Conservation (phyloP, 2,113 vertebrate genomes). For the Myiozetetes cayanensis region DNA sequence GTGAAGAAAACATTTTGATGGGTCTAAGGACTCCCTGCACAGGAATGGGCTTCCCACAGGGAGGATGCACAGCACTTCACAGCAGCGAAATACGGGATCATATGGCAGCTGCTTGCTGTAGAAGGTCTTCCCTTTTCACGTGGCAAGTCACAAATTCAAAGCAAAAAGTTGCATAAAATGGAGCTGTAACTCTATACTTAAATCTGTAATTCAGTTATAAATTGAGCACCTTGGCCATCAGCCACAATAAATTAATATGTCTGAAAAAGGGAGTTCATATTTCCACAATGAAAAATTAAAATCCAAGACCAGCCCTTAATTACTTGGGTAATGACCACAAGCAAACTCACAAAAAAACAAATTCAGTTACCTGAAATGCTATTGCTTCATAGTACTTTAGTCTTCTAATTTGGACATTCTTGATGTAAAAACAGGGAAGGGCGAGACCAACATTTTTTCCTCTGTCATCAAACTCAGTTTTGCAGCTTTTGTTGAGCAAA, state of each 20-base stretch:
- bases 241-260: background rate
- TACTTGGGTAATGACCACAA: background rate
- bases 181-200: background rate
- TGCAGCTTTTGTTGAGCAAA: background rate
- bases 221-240: background rate
- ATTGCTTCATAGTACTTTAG: background rate
- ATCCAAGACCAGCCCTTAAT: background rate
- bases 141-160: background rate
- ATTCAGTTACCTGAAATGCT: background rate
- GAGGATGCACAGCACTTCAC: background rate
- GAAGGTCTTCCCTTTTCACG: background rate
- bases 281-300: background rate
- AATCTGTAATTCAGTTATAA: background rate
- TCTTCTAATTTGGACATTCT: background rate
- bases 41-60: background rate
- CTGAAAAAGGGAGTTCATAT: background rate
- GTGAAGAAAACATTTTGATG: background rate
- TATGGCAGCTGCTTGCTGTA: background rate
- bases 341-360: fast-evolving
- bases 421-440: background rate
- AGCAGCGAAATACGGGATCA: background rate
- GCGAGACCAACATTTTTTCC: background rate
- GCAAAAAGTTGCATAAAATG: background rate
- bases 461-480: background rate
- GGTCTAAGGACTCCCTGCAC: background rate